These are phyloP conservation scores for Neostethus bicornis DNA, from an alignment of 2,797 vertebrate genomes.

Conservation along the genomic window DNA sequence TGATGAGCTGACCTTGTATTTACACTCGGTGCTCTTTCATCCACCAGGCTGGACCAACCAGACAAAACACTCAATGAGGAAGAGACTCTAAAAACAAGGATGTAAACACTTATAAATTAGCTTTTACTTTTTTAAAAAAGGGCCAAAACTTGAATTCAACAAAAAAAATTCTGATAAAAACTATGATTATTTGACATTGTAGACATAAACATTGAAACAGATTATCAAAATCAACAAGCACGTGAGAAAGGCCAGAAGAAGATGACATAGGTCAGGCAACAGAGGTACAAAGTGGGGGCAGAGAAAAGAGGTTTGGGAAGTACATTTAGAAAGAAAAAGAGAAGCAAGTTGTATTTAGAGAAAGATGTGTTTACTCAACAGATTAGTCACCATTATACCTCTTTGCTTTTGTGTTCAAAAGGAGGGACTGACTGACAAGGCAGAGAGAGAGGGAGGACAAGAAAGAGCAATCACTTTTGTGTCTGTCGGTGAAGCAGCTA, in stretches of 20 bases:
- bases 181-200: constrained; percentile 21
- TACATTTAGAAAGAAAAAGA: constrained; percentile 51
- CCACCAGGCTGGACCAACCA: constrained; percentile 47
- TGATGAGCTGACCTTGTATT: constrained; percentile 77
- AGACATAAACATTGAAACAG: constrained; percentile 39
- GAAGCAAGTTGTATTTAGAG: constrained; percentile 59
- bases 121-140: not conserved
- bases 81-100: not conserved
- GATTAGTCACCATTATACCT: constrained; percentile 75
- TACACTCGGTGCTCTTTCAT: constrained; percentile 73
- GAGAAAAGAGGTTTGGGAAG: constrained; percentile 50
- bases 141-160: not conserved
- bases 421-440: constrained; percentile 69
- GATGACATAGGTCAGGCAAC: constrained; percentile 54
- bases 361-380: constrained; percentile 73
- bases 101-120: not conserved
- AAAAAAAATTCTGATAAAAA: not conserved
- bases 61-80: constrained; percentile 41
- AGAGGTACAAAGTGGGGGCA: constrained; percentile 56
- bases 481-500: constrained; percentile 62
- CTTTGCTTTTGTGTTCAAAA: constrained; percentile 69
- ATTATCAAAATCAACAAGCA: constrained; percentile 56
- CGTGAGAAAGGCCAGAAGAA: constrained; percentile 46
- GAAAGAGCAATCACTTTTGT: constrained; percentile 47
- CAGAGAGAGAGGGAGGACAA: constrained; percentile 38